Base-by-base conservation (phyloP, 2,113 vertebrate species). In the cat (Felis catus) region DNA sequence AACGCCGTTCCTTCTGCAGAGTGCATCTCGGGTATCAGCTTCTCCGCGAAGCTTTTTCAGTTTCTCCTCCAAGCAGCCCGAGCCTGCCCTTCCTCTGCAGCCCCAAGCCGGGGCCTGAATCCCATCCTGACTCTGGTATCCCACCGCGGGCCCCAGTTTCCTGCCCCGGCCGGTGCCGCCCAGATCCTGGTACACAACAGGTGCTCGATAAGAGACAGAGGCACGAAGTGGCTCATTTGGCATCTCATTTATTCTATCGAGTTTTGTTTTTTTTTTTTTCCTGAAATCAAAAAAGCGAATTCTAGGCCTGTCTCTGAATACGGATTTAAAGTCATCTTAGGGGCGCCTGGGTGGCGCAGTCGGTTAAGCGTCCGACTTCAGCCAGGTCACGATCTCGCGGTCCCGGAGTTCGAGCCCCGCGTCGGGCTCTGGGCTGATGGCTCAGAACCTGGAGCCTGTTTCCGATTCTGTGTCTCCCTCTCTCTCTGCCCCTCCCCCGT, bases 91-190 rank as follows among this genome's bases (percentile, higher is more conserved):
- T 39, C 6, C 41, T 70, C 53, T n/a, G n/a, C 65, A 95, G 51
- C 71, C 45, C 39, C 55, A n/a, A 33, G 29, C 21, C 0, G 4
- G 19, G 86, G 29, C 18, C 84, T 19, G 36, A 29, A 8, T 55
- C 27, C 1, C 16, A 39, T 5, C 48, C n/a, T 1, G 0, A 0
- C 9, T 11, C 45, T 0, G 4, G 4, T 2, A 1, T 18, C 5
- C n/a, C 25, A 0, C 10, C 16, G 0, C 2, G 4, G 71, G 41
- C 58, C 41, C 0, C 15, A 2, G 23, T 45, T 16, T 23, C 48
- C 81, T 2, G 6, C 39, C 10, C 21, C 27, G 33, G 51, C 51
- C 1, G 4, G 11, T 4, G 1, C 33, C 12, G 33, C 31, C 6
- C 0, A 0, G 19, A 15, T 9, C 15, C 51, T 12, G 10, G 21